These are phyloP conservation scores for Hipposideros armiger DNA, from an alignment of 2,113 vertebrate genomes.

Conservation along the genomic window DNA sequence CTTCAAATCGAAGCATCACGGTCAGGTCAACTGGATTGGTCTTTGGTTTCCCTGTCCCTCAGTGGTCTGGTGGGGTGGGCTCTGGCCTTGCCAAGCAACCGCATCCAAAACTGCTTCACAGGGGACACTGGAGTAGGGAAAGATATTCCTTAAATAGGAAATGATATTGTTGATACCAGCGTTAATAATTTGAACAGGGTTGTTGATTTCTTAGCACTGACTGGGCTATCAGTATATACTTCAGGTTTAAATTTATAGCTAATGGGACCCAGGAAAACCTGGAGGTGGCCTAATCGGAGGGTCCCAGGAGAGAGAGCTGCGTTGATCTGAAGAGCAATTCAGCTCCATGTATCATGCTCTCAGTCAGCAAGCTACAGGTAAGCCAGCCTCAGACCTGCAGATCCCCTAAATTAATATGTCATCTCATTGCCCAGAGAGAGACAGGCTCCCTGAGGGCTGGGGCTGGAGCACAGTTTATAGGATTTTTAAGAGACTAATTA, in stretches of 20 bases:
- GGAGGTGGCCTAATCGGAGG: background rate
- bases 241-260: background rate
- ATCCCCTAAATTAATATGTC: accelerated
- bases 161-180: background rate
- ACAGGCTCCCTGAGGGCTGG: background rate
- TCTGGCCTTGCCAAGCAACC: background rate
- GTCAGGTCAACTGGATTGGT: background rate
- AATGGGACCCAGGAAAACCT: background rate
- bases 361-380: too few relatives aligned
- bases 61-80: background rate
- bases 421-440: background rate
- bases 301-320: background rate
- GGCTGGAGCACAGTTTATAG: background rate
- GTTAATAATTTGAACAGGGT: background rate
- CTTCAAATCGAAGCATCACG: background rate
- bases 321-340: background rate
- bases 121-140: background rate
- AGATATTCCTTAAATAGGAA: background rate
- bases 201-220: background rate
- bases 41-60: background rate
- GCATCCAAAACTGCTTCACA: background rate
- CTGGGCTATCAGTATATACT: background rate
- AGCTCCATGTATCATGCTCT: background rate
- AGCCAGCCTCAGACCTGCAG: background rate
- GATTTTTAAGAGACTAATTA: background rate